Percentiles rank a stretch among this genome's conserved stretches.
These are phyloP conservation scores for Toxostoma redivivum DNA, from an alignment of 2,113 vertebrate genomes.

Conservation along the genomic window DNA sequence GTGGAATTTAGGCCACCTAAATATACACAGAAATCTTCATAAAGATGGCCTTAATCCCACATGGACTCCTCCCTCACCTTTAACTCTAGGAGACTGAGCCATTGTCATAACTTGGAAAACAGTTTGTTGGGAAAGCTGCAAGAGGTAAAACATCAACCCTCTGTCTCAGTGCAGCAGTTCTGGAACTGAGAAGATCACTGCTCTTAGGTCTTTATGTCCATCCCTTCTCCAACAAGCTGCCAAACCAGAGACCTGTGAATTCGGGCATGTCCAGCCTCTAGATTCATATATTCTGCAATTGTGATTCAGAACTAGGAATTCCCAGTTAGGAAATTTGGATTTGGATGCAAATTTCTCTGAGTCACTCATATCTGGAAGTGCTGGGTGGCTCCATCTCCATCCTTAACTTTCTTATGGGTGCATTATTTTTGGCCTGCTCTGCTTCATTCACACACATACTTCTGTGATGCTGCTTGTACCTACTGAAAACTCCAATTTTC, in stretches of 20 bases:
- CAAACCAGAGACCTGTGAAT: not conserved
- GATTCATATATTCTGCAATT: fast-evolving
- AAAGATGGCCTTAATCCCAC: not conserved
- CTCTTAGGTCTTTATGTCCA: not conserved
- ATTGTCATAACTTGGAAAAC: not conserved
- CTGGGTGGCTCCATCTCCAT: not conserved
- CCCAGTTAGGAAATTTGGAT: not conserved
- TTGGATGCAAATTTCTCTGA: not conserved
- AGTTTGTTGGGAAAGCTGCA: not conserved
- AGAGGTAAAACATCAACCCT: not conserved
- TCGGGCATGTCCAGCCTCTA: not conserved
- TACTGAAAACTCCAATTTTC: not conserved
- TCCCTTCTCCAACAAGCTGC: not conserved
- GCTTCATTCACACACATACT: not conserved
- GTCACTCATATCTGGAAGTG: not conserved
- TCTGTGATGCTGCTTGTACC: not conserved
- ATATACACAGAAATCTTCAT: not conserved
- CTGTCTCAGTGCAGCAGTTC: not conserved
- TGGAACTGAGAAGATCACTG: not conserved
- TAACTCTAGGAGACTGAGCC: not conserved
- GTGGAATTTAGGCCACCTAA: conserved; percentile 26
- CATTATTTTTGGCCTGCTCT: not conserved
- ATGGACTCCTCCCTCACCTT: not conserved
- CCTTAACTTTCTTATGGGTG: not conserved
- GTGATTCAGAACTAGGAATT: not conserved